These are phyloP conservation scores for Drosophila pseudotakahashii DNA, from an alignment of 2,888 invertebrate genomes.

Conservation along the genomic window DNA sequence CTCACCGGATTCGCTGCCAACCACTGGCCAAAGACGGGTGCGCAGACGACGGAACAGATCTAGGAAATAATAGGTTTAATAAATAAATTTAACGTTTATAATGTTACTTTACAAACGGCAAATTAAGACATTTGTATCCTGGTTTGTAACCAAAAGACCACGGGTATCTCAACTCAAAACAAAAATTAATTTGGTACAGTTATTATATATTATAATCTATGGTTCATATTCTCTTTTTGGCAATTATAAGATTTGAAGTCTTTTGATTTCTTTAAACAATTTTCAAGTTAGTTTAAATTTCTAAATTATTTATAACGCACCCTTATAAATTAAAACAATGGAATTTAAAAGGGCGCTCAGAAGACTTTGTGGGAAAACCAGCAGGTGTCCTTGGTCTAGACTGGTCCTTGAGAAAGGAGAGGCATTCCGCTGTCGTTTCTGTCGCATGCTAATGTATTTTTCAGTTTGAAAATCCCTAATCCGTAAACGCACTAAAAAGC, in stretches of 20 bases:
- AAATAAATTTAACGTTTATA: slow-evolving; percentile 9
- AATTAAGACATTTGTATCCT: background rate
- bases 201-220: too few relatives aligned
- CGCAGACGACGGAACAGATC: slow-evolving; percentile 83
- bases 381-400: slow-evolving; percentile 79
- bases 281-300: background rate
- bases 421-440: slow-evolving; percentile 19
- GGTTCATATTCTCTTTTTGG: too few relatives aligned
- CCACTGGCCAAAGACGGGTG: slow-evolving; percentile 74
- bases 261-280: too few relatives aligned
- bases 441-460: slow-evolving; percentile 80
- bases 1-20: slow-evolving; percentile 54
- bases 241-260: too few relatives aligned
- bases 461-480: slow-evolving; percentile 76
- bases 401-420: slow-evolving; percentile 8
- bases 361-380: slow-evolving; percentile 68
- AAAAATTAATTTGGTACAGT: too few relatives aligned
- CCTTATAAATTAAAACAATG: slow-evolving; percentile 15
- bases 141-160: too few relatives aligned
- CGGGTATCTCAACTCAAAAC: too few relatives aligned
- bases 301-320: background rate
- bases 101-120: background rate
- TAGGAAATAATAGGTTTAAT: slow-evolving; percentile 34
- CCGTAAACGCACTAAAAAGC: slow-evolving; percentile 76
- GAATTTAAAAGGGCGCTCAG: slow-evolving; percentile 13